Conservation (phyloP, 2,797 vertebrate genomes). For the Neostethus bicornis region DNA sequence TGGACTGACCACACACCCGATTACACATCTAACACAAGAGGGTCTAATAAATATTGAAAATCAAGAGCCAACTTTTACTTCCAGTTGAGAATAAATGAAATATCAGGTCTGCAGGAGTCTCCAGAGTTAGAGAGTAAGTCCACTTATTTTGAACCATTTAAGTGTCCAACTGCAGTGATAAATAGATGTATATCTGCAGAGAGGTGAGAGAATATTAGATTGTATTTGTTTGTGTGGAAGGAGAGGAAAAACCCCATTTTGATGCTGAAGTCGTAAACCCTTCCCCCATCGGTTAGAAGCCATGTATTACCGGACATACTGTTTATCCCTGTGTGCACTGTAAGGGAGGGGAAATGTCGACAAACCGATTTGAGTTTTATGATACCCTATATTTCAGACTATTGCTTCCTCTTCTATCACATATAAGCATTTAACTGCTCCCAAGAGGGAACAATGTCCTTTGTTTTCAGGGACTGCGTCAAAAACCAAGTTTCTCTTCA, state of each 20-base stretch:
- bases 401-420: background rate
- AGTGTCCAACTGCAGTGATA: conserved; percentile 54
- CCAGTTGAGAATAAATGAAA: conserved; percentile 70
- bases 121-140: conserved; percentile 57
- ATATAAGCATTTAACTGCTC: conserved; percentile 21
- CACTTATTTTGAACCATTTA: conserved; percentile 65
- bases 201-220: conserved; percentile 10
- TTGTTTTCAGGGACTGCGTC: conserved; percentile 3
- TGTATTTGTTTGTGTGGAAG: conserved; percentile 10
- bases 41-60: conserved; percentile 74
- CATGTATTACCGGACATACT: conserved; percentile 9
- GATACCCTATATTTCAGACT: conserved; percentile 3
- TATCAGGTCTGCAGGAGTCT: conserved; percentile 39
- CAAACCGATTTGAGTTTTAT: conserved; percentile 27
- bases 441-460: conserved; percentile 24
- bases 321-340: conserved; percentile 10
- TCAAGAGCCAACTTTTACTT: conserved; percentile 45
- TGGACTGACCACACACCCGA: conserved; percentile 69
- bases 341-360: background rate
- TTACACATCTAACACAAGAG: conserved; percentile 76
- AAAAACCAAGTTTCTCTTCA: background rate
- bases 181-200: conserved; percentile 53
- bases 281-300: background rate
- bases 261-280: conserved; percentile 39
- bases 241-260: conserved; percentile 22